phyloP scores from a whole-genome alignment of 92 coral and sea anemone genomes.

The Desmophyllum pertusum region DNA sequence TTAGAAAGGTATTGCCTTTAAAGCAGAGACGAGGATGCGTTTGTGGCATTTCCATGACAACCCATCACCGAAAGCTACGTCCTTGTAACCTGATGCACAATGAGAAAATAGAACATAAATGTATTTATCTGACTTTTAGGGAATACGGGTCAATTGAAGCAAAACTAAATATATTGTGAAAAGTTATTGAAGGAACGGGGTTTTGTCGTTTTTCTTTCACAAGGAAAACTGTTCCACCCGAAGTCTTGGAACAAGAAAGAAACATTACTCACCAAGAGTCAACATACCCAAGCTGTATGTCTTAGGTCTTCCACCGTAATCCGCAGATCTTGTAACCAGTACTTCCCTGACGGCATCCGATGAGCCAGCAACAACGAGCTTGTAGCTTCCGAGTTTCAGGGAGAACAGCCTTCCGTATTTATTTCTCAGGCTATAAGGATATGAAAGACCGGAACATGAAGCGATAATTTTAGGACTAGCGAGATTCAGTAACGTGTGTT shows the following conservation, averaged over 20 bases:
- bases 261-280: slow-evolving; percentile 25
- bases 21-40: background rate
- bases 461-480: background rate
- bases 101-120: background rate
- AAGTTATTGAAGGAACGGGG: no score
- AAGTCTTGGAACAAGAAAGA: background rate
- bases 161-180: no score
- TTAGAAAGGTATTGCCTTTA: slow-evolving; percentile 6
- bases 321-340: slow-evolving; percentile 54
- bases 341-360: slow-evolving; percentile 53
- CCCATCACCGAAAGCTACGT: background rate
- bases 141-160: background rate
- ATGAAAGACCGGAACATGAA: background rate
- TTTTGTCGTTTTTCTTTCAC: no score
- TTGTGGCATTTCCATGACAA: background rate
- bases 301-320: slow-evolving; percentile 54
- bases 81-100: background rate
- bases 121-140: background rate
- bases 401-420: slow-evolving; percentile 43
- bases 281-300: slow-evolving; percentile 1
- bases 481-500: no score
- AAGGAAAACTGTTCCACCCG: background rate
- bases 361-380: slow-evolving; percentile 44
- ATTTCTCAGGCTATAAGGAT: slow-evolving; percentile 22
- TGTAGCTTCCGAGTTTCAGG: slow-evolving; percentile 48